These are phyloP conservation scores for Dermolepida albohirtum DNA, from an alignment of 2,888 invertebrate genomes.

Conservation along the genomic window DNA sequence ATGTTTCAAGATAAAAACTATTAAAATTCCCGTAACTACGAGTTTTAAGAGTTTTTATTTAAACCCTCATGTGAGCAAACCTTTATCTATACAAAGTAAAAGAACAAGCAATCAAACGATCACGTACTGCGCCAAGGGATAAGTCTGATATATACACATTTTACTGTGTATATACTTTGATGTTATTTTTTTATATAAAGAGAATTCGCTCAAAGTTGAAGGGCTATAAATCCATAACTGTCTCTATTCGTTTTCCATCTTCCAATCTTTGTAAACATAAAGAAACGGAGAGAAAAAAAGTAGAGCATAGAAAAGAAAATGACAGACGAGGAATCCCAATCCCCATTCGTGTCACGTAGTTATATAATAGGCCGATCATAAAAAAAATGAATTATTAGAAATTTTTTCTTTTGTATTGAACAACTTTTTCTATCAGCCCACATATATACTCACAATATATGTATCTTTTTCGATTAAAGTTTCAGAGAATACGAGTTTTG, in stretches of 20 bases:
- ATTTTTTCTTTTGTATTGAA: conserved; percentile 23
- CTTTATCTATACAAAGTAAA: too few relatives aligned
- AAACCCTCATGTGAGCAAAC: too few relatives aligned
- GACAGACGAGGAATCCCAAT: conserved; percentile 33
- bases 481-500: too few relatives aligned
- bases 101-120: too few relatives aligned
- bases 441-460: too few relatives aligned
- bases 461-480: too few relatives aligned
- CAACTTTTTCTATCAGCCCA: too few relatives aligned
- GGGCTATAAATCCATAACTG: conserved; percentile 36
- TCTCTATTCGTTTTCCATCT: conserved; percentile 36
- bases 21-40: too few relatives aligned
- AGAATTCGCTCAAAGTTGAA: conserved; percentile 29
- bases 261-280: conserved; percentile 14
- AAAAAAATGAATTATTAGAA: conserved; percentile 30
- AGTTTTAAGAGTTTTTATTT: too few relatives aligned
- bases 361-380: conserved; percentile 29
- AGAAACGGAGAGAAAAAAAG: not conserved
- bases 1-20: too few relatives aligned
- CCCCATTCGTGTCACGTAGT: conserved; percentile 27
- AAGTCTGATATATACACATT: not conserved
- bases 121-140: too few relatives aligned
- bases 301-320: conserved; percentile 17
- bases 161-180: conserved; percentile 9
- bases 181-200: conserved; percentile 18